Base-by-base conservation (phyloP, 1,140 invertebrate genomes). In the Drosophila yakuba region DNA sequence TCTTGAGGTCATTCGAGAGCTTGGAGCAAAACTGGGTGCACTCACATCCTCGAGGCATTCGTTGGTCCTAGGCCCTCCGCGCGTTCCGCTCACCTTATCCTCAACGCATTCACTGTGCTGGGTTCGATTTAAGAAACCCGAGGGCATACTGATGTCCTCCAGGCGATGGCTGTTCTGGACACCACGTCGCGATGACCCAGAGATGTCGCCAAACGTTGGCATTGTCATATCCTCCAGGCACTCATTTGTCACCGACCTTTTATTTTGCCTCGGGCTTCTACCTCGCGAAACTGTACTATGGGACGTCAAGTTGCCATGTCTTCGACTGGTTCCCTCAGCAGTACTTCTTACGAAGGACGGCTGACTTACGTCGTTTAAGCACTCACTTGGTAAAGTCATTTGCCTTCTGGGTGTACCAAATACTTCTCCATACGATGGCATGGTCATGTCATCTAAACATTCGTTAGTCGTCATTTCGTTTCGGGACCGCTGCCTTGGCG, bases 361-460 rank as follows among this genome's bases (percentile, higher is more conserved):
- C 10, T n/a, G 52, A 28, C 38, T 75, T 0, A 71, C 54, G 23
- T 59, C 25, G 8, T 58, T 44, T 20, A 71, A 32, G 44, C 55
- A 57, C 28, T 66, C 76, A 39, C 25, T 64, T 3, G 60, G 50
- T 50, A 60, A 6, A 0, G 11, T 45, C 0, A 32, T 12, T 48
- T 43, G 51, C 6, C 44, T 36, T 2, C 41, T 25, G 6, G 62
- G 41, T 4, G 48, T 15, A 2, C 20, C 55, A 6, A 64, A 59
- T 5, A 77, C 38, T 7, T 43, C 52, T 0, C 3, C 51, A 41
- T 44, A 85, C 8, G 69, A 60, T 0, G 66, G 82, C 74, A 75
- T 64, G 3, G 72, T 60, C 20, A 67, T 32, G 25, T 80, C 50
- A 1, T 67, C 52, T 15, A 78, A 28, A 12, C 45, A 55, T 28